Percentiles rank a stretch among this genome's conserved stretches.
Evolutionary conservation across 2,888 invertebrate genomes (phyloP).

Genomic region (Balanococcus diminutus): DNA sequence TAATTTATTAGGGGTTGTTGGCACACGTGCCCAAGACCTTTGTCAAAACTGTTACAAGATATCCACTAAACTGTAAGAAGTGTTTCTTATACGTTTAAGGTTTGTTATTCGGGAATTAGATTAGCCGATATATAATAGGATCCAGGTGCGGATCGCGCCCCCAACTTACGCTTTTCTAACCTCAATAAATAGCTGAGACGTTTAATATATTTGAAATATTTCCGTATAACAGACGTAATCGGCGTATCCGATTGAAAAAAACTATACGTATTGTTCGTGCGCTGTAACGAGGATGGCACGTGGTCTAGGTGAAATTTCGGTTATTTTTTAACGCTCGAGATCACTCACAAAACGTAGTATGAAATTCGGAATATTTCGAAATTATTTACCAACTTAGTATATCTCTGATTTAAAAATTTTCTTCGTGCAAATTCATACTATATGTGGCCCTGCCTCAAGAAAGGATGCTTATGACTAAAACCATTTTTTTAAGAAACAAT

Average conservation of each 20-base stretch:
- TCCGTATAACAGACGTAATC: slow-evolving; percentile 47
- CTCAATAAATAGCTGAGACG: slow-evolving; percentile 16
- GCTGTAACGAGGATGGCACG: neutral
- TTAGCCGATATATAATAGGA: slow-evolving; percentile 53
- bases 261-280: neutral
- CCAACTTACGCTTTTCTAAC: slow-evolving; percentile 48
- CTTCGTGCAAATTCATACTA: too few relatives aligned
- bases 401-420: neutral
- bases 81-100: slow-evolving; percentile 50
- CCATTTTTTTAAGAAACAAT: too few relatives aligned
- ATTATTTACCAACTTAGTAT: too few relatives aligned
- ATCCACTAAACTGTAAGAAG: slow-evolving; percentile 47
- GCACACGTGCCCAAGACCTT: slow-evolving; percentile 48
- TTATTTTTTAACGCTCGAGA: neutral
- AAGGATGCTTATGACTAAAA: too few relatives aligned
- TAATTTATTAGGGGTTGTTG: slow-evolving; percentile 46
- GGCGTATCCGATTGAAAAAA: slow-evolving; percentile 51
- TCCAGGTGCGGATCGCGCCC: slow-evolving; percentile 54
- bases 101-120: slow-evolving; percentile 51
- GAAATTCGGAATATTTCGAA: neutral
- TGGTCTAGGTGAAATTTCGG: slow-evolving; percentile 19
- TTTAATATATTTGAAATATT: slow-evolving; percentile 30
- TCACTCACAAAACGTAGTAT: neutral
- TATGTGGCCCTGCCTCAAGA: too few relatives aligned
- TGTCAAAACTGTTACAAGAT: slow-evolving; percentile 53